Conservation (phyloP, 2,113 vertebrate genomes). For the Arizona elegans region DNA sequence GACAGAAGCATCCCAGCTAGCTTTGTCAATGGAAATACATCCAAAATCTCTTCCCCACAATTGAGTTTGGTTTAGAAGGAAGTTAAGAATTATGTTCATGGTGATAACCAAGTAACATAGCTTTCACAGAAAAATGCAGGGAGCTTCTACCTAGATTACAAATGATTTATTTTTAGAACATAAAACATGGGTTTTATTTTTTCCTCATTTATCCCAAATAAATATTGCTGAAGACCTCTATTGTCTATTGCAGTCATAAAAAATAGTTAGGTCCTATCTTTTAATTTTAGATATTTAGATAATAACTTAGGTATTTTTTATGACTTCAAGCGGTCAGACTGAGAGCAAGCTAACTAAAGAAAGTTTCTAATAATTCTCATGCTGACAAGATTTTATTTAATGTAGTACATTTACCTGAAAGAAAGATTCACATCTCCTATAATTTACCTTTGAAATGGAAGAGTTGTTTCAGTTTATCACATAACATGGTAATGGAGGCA, state of each 20-base stretch:
- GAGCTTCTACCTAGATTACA: neutral
- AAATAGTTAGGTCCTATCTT: no score
- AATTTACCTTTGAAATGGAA: neutral
- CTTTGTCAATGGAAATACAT: neutral
- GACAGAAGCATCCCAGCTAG: neutral
- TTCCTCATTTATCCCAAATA: neutral
- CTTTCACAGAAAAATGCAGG: neutral
- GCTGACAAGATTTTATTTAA: neutral
- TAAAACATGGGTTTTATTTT: neutral
- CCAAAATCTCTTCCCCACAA: neutral
- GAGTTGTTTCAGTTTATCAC: neutral
- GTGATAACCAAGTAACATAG: neutral
- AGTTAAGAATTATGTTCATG: neutral
- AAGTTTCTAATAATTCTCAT: neutral
- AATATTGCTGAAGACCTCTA: neutral
- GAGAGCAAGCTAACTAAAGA: neutral
- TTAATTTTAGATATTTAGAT: neutral
- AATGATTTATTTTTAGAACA: neutral
- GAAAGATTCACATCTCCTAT: neutral
- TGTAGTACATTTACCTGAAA: neutral
- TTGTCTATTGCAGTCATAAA: no score
- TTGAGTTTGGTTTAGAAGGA: neutral
- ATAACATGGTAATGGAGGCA: neutral
- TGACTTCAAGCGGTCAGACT: neutral
- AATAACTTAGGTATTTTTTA: neutral